Conservation (phyloP, 2,797 vertebrate species). For the Pangasius djambal region DNA sequence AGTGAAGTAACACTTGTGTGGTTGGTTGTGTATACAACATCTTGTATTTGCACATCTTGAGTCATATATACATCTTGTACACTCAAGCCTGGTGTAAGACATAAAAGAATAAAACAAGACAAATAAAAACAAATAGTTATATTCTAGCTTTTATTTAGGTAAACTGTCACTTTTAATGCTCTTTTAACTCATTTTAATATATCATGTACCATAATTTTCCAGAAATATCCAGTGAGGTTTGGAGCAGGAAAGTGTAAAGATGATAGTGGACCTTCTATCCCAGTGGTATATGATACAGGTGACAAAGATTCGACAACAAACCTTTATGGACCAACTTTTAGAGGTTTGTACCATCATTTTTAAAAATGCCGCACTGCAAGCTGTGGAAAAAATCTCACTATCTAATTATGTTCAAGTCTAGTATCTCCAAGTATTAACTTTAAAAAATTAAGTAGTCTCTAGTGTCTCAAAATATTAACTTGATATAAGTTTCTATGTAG, state of each 20-base stretch:
- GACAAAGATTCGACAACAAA: slow-evolving; percentile 37
- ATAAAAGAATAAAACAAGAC: neutral
- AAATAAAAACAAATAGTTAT: neutral
- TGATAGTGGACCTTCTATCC: slow-evolving; percentile 44
- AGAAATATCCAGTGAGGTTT: slow-evolving; percentile 54
- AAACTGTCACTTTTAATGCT: neutral
- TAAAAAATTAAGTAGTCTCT: no score
- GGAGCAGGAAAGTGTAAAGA: slow-evolving; percentile 39
- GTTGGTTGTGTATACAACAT: neutral
- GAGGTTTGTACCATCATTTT: slow-evolving; percentile 3
- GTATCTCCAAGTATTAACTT: no score
- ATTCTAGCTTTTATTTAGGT: neutral
- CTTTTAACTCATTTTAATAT: neutral
- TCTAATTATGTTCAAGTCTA: no score
- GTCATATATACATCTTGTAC: neutral
- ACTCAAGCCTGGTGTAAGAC: neutral
- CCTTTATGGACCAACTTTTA: slow-evolving; percentile 31
- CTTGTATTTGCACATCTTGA: neutral
- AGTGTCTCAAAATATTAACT: no score
- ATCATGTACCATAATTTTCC: neutral
- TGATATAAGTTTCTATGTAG: neutral
- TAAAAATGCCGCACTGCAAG: neutral
- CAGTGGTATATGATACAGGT: slow-evolving; percentile 54
- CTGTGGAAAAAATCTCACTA: no score
- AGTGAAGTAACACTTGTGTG: neutral